A percentile compares a stretch with the other conserved stretches of the same genome.
phyloP scores from a whole-genome alignment of 1,140 invertebrate species.

The Euura lappo region DNA sequence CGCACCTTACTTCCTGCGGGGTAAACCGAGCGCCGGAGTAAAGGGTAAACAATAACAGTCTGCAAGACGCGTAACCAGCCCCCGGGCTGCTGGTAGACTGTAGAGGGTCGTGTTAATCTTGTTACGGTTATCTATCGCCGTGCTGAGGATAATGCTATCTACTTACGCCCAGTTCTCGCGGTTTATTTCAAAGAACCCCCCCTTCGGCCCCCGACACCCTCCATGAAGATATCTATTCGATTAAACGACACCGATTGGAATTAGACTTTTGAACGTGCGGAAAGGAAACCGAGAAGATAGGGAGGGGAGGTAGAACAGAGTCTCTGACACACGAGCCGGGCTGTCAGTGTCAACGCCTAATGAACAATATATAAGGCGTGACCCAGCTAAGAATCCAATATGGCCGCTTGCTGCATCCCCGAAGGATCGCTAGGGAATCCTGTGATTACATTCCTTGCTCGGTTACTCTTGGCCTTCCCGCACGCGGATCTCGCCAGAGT shows the following conservation, averaged over 20 bases:
- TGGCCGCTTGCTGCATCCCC: slow-evolving; percentile 43
- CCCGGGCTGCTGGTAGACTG: too few relatives aligned
- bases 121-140: slow-evolving; percentile 40
- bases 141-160: slow-evolving; percentile 37
- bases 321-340: slow-evolving; percentile 8
- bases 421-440: slow-evolving; percentile 47
- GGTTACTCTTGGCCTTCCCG: too few relatives aligned
- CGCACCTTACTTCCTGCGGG: background rate
- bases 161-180: slow-evolving; percentile 24
- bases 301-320: slow-evolving; percentile 30
- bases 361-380: slow-evolving; percentile 48
- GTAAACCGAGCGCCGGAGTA: slow-evolving; percentile 28
- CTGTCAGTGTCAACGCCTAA: slow-evolving; percentile 51
- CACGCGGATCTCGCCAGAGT: too few relatives aligned
- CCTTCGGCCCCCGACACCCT: background rate
- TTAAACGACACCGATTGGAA: background rate
- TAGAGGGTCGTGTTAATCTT: slow-evolving; percentile 29
- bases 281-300: slow-evolving; percentile 25
- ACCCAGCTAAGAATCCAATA: slow-evolving; percentile 48
- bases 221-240: background rate
- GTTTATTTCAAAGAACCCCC: slow-evolving; percentile 32
- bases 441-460: slow-evolving; percentile 49
- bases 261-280: background rate
- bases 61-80: background rate
- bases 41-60: slow-evolving; percentile 41